A percentile compares a stretch with the other conserved stretches of the same genome.
Conservation (phyloP, 2,888 invertebrate genomes). For the Mesorhabditis spiculigera region DNA sequence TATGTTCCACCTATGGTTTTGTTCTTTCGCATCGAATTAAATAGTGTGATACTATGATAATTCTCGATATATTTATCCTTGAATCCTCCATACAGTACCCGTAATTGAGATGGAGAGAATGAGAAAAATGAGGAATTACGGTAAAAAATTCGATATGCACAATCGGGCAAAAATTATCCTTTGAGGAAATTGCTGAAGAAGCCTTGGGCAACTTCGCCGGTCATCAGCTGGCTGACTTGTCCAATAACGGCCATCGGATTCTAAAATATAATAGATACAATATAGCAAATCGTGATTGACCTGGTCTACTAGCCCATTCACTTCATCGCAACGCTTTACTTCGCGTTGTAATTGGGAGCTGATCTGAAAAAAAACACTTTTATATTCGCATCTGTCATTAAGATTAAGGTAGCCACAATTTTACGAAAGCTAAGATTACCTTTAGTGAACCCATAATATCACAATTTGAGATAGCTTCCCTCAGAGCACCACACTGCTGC, state of each 20-base stretch:
- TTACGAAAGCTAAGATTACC: constrained; percentile 11
- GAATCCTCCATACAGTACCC: too few species aligned
- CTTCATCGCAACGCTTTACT: constrained; percentile 54
- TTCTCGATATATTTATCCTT: too few species aligned
- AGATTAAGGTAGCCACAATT: constrained; percentile 13
- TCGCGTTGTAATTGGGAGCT: constrained; percentile 42
- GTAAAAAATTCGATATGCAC: too few species aligned
- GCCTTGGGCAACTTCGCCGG: constrained; percentile 56
- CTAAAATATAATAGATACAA: constrained; percentile 23
- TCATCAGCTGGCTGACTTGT: constrained; percentile 49
- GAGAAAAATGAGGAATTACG: too few species aligned
- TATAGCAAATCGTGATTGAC: constrained; percentile 17
- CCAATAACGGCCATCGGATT: constrained; percentile 48
- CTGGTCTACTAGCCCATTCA: constrained; percentile 54
- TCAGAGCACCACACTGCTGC: constrained; percentile 52
- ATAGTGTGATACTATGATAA: too few species aligned
- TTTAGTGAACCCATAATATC: constrained; percentile 52
- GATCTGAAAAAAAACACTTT: constrained; percentile 18
- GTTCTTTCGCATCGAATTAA: too few species aligned
- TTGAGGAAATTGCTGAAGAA: constrained; percentile 54
- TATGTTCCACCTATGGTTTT: too few species aligned
- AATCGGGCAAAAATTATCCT: neutral
- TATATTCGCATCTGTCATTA: neutral
- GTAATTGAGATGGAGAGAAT: too few species aligned
- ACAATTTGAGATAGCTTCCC: constrained; percentile 50